Conservation (phyloP, 2,113 vertebrate genomes). For the Ammodytes dubius region DNA sequence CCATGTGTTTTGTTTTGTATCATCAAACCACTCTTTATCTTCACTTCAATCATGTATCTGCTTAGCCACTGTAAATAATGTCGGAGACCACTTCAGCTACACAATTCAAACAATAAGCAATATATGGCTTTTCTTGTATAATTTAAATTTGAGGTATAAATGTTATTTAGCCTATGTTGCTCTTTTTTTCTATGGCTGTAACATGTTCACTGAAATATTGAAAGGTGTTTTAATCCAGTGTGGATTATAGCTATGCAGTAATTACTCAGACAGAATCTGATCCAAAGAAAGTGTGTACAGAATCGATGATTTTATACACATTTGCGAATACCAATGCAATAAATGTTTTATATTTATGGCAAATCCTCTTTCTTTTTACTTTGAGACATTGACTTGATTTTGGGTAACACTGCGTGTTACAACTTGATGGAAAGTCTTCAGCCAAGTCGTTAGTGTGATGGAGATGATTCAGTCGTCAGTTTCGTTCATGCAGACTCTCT, state of each 20-base stretch:
- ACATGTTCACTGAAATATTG: constrained; percentile 33
- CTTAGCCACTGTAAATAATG: constrained; percentile 77
- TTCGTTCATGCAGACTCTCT: neutral
- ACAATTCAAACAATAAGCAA: constrained; percentile 40
- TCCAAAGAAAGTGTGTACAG: constrained; percentile 67
- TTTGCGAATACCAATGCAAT: constrained; percentile 59
- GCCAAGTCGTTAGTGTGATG: neutral
- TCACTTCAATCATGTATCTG: constrained; percentile 66
- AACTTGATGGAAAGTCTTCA: neutral
- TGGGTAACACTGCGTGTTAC: neutral
- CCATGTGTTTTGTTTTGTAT: constrained; percentile 17
- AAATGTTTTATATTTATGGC: constrained; percentile 81
- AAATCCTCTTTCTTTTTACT: constrained; percentile 30
- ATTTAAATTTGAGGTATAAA: constrained; percentile 67
- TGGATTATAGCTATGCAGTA: constrained; percentile 28
- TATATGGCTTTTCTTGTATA: constrained; percentile 53
- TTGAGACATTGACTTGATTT: neutral
- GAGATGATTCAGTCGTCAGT: neutral
- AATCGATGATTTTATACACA: constrained; percentile 49
- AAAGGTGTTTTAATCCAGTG: constrained; percentile 19
- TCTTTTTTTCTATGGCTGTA: constrained; percentile 50
- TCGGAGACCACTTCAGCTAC: constrained; percentile 64
- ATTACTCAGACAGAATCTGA: constrained; percentile 23
- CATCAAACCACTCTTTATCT: constrained; percentile 61
- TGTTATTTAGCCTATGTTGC: constrained; percentile 42